Conservation (phyloP, 2,888 invertebrate genomes). For the Xestia xanthographa region DNA sequence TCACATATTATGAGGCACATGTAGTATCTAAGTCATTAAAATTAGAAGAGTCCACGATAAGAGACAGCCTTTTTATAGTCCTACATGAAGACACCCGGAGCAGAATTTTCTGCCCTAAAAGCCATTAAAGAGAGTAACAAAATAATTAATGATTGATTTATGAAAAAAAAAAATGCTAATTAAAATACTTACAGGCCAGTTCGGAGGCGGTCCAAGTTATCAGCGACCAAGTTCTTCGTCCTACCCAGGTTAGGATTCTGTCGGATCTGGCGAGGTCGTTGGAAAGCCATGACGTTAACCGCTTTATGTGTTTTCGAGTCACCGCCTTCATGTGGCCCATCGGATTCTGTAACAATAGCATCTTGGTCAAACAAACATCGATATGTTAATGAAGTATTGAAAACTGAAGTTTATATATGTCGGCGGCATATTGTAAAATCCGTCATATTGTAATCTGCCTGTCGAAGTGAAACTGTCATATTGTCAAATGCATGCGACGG, state of each 20-base stretch:
- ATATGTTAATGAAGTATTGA: not conserved
- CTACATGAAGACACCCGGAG: not conserved
- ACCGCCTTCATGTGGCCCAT: conserved; percentile 68
- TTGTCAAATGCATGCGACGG: too few species aligned
- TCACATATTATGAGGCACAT: not conserved
- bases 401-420: not conserved
- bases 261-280: conserved; percentile 79
- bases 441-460: too few species aligned
- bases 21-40: not conserved
- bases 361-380: not conserved
- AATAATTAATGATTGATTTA: not conserved
- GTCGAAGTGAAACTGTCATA: too few species aligned
- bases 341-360: conserved; percentile 37
- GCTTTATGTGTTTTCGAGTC: conserved; percentile 41
- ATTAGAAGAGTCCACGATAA: not conserved
- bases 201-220: conserved; percentile 77
- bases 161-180: not conserved
- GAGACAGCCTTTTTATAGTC: not conserved
- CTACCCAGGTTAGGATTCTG: conserved; percentile 85
- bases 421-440: too few species aligned
- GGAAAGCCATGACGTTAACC: conserved; percentile 50
- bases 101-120: conserved; percentile 5
- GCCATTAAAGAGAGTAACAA: not conserved
- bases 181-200: conserved; percentile 79
- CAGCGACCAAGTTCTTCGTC: conserved; percentile 80